Conservation (phyloP, 2,113 vertebrate species). For the Tupaia chinensis region DNA sequence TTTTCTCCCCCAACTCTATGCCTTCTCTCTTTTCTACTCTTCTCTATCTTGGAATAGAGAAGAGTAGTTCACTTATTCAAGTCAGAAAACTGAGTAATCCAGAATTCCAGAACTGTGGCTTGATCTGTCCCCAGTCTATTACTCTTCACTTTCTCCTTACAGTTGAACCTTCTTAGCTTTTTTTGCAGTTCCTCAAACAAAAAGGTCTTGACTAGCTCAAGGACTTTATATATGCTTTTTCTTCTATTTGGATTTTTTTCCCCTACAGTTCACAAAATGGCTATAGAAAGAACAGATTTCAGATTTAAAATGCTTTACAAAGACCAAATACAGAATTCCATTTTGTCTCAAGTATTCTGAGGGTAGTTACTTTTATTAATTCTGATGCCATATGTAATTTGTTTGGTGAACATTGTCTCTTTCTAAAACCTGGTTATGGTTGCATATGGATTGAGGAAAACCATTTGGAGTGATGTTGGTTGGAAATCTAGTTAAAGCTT, state of each 20-base stretch:
- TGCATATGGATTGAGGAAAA: neutral
- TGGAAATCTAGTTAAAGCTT: conserved; percentile 9
- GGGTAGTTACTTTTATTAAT: neutral
- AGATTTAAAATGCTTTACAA: conserved; percentile 17
- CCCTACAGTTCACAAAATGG: neutral
- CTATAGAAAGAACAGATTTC: neutral
- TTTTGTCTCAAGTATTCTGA: neutral
- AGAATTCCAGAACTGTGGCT: neutral
- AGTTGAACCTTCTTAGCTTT: neutral
- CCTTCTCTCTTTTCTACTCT: neutral
- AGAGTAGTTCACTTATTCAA: neutral
- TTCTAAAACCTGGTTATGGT: conserved; percentile 53
- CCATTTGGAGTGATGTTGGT: neutral
- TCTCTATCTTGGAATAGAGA: neutral
- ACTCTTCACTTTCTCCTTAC: neutral
- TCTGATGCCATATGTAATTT: neutral
- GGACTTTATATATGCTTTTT: neutral
- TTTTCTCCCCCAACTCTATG: neutral
- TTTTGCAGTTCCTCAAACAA: neutral
- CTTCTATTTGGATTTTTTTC: neutral
- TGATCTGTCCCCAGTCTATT: neutral
- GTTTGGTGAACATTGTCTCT: conserved; percentile 3
- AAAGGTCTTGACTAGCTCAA: neutral
- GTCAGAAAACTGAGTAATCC: neutral
- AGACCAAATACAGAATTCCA: neutral